These are phyloP conservation scores for Aphrophora alni DNA, from an alignment of 2,888 invertebrate genomes.

Conservation along the genomic window DNA sequence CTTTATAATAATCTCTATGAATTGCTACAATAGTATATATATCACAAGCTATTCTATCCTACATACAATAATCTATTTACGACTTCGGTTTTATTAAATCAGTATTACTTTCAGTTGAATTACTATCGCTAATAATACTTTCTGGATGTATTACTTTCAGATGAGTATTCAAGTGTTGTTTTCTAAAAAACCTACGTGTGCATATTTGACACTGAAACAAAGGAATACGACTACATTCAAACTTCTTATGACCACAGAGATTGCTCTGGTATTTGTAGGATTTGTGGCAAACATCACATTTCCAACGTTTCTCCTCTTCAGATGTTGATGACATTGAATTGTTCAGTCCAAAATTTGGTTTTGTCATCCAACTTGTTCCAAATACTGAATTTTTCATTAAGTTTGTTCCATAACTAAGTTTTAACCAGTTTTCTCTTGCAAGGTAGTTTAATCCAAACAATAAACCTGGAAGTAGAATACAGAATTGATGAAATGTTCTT, in stretches of 20 bases:
- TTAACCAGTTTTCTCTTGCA: neutral
- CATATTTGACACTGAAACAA: neutral
- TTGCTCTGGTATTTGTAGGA: conserved; percentile 42
- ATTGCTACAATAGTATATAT: neutral
- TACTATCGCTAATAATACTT: neutral
- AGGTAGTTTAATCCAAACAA: neutral
- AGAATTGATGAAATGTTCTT: neutral
- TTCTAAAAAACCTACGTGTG: neutral
- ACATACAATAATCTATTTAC: neutral
- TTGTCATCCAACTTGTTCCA: neutral
- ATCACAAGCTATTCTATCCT: neutral
- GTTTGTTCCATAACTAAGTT: neutral
- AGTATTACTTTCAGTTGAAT: neutral
- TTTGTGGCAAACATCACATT: conserved; percentile 56
- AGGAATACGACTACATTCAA: neutral
- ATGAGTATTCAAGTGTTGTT: neutral
- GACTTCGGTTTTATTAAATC: neutral
- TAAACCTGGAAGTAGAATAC: neutral
- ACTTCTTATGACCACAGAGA: neutral
- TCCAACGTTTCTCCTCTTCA: neutral
- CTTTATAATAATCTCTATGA: neutral
- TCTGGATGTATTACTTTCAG: neutral
- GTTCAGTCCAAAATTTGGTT: neutral
- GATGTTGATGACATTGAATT: neutral
- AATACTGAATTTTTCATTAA: neutral